These are phyloP conservation scores for Whitmania pigra DNA, from an alignment of 1,140 invertebrate genomes.

Conservation along the genomic window DNA sequence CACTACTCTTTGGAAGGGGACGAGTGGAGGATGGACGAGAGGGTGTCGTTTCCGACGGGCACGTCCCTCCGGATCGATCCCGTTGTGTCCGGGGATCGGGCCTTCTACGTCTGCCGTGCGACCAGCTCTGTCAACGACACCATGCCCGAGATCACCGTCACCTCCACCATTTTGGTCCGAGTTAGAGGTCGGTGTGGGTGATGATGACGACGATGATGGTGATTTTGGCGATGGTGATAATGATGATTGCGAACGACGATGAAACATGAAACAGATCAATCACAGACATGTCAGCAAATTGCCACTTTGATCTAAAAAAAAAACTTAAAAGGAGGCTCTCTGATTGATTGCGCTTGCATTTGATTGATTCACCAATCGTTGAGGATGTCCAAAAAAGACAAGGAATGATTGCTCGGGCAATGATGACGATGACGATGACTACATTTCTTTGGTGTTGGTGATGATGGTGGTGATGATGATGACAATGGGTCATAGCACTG, in stretches of 20 bases:
- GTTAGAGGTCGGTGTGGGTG: conserved; percentile 3
- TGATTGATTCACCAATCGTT: too few relatives aligned
- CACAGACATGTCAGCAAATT: background rate
- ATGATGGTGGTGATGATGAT: too few relatives aligned
- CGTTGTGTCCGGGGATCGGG: background rate
- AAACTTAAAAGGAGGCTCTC: background rate
- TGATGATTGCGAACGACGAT: background rate
- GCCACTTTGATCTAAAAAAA: background rate
- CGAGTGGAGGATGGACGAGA: background rate
- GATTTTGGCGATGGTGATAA: background rate
- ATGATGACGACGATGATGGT: background rate
- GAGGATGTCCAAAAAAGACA: too few relatives aligned
- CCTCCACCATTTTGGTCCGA: conserved; percentile 8
- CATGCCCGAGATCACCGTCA: background rate
- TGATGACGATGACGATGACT: too few relatives aligned
- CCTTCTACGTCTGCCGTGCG: conserved; percentile 15
- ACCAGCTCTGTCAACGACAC: conserved; percentile 2
- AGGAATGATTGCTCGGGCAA: too few relatives aligned
- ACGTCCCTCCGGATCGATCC: conserved; percentile 8
- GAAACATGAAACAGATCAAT: background rate
- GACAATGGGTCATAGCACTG: too few relatives aligned
- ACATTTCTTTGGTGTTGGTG: too few relatives aligned
- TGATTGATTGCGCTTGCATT: too few relatives aligned
- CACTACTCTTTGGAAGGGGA: background rate
- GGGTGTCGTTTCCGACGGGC: conserved; percentile 4